A percentile compares a stretch with the other conserved stretches of the same genome.
Evolutionary conservation across 2,113 vertebrate species (phyloP).

Genomic region (Hippocampus abdominalis): DNA sequence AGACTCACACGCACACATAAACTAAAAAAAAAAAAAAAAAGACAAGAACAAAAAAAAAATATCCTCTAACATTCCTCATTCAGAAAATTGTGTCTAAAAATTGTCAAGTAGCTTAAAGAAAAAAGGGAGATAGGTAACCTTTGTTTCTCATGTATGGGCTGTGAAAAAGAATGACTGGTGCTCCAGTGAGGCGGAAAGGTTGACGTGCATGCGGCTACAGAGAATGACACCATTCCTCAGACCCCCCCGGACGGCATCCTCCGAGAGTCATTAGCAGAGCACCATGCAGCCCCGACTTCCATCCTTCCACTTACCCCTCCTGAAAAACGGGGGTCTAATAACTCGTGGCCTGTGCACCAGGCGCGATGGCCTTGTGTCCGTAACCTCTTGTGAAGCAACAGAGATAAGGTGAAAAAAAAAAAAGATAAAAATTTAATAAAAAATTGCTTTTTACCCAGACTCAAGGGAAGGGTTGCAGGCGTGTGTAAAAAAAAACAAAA

Average conservation of each 20-base stretch:
- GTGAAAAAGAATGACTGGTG: slow-evolving; percentile 42
- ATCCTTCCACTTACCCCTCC: slow-evolving; percentile 67
- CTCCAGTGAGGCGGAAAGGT: slow-evolving; percentile 25
- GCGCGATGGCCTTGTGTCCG: slow-evolving; percentile 62
- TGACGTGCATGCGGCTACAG: slow-evolving; percentile 37
- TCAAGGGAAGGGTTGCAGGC: slow-evolving; percentile 22
- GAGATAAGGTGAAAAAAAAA: slow-evolving; percentile 52
- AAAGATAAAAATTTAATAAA: background rate
- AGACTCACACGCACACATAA: slow-evolving; percentile 36
- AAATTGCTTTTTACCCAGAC: slow-evolving; percentile 59
- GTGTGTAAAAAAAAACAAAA: background rate
- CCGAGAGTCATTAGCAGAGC: slow-evolving; percentile 53
- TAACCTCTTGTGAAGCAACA: slow-evolving; percentile 72
- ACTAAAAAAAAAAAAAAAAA: slow-evolving; percentile 13
- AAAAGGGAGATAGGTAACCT: slow-evolving; percentile 8
- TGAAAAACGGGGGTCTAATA: slow-evolving; percentile 71
- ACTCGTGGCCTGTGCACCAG: slow-evolving; percentile 63
- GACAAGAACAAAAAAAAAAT: background rate
- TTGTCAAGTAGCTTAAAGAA: background rate
- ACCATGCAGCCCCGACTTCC: slow-evolving; percentile 61
- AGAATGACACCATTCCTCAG: slow-evolving; percentile 55
- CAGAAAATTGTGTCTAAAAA: background rate
- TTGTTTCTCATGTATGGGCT: slow-evolving; percentile 51
- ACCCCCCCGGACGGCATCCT: slow-evolving; percentile 36
- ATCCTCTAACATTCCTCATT: slow-evolving; percentile 4